Evolutionary conservation across 2,797 vertebrate species (phyloP).

Genomic region (Lerista edwardsae): DNA sequence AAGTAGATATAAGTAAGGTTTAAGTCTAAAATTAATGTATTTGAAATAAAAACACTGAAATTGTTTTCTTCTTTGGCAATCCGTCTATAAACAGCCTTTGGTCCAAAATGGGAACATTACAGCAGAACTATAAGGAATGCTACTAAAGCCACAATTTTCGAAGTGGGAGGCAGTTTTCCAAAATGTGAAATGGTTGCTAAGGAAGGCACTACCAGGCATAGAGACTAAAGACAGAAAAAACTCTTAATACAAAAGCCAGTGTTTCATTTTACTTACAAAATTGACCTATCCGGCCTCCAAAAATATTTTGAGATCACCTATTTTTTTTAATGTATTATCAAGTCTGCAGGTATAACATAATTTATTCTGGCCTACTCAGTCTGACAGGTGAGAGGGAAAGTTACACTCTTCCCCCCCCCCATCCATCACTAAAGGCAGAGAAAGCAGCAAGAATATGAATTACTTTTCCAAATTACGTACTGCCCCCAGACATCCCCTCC

Average conservation of each 20-base stretch:
- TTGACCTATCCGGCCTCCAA: neutral
- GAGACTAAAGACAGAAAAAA: neutral
- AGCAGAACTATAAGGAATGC: neutral
- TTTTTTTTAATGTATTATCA: neutral
- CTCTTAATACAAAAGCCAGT: too few species aligned
- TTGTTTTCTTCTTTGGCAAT: neutral
- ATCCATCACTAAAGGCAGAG: neutral
- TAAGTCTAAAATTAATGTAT: neutral
- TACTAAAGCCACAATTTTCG: constrained; percentile 2
- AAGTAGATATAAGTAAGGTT: too few species aligned
- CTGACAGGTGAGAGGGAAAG: too few species aligned
- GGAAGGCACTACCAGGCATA: neutral
- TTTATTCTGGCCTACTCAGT: too few species aligned
- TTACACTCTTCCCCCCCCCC: too few species aligned
- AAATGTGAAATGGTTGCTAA: constrained; percentile 6
- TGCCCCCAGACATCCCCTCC: too few species aligned
- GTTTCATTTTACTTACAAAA: neutral
- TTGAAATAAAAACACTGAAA: neutral
- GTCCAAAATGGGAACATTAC: neutral
- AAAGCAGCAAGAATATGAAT: neutral
- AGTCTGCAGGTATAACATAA: neutral
- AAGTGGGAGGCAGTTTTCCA: neutral
- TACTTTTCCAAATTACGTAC: neutral
- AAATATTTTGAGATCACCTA: neutral
- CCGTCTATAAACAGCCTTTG: neutral